Conservation (phyloP, 2,888 invertebrate genomes). For the Leucozona laternaria region DNA sequence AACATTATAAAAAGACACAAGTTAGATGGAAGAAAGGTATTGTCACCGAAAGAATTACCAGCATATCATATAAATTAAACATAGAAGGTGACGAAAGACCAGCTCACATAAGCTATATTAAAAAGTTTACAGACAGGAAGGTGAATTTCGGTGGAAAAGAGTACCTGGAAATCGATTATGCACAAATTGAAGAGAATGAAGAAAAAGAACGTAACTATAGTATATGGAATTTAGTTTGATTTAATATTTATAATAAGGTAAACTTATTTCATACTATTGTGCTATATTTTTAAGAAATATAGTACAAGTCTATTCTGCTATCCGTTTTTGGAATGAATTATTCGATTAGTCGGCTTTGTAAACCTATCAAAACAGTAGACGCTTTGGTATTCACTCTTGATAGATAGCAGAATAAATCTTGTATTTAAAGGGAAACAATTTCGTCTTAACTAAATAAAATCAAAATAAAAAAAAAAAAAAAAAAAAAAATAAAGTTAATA, state of each 20-base stretch:
- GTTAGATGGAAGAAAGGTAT: conserved; percentile 82
- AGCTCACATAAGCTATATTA: conserved; percentile 82
- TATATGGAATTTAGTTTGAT: conserved; percentile 83
- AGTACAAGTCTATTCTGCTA: neutral
- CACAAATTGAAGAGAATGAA: conserved; percentile 82
- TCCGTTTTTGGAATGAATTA: neutral
- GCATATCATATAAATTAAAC: conserved; percentile 82
- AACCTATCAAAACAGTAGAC: no score
- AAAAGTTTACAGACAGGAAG: conserved; percentile 82
- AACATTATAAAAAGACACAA: conserved; percentile 81
- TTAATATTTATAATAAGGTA: neutral
- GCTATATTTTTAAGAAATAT: neutral
- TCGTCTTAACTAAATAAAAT: neutral
- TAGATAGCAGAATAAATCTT: neutral
- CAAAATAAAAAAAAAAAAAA: neutral
- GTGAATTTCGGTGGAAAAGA: conserved; percentile 83
- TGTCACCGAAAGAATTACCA: conserved; percentile 82
- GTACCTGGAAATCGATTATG: conserved; percentile 83
- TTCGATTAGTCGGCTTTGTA: no score
- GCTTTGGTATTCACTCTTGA: neutral
- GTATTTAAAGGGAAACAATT: neutral
- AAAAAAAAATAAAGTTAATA: neutral
- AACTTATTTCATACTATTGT: neutral
- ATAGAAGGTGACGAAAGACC: conserved; percentile 82
- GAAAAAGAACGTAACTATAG: conserved; percentile 81